Conservation (phyloP, 2,113 vertebrate species). For the Gorsachius goisagi region DNA sequence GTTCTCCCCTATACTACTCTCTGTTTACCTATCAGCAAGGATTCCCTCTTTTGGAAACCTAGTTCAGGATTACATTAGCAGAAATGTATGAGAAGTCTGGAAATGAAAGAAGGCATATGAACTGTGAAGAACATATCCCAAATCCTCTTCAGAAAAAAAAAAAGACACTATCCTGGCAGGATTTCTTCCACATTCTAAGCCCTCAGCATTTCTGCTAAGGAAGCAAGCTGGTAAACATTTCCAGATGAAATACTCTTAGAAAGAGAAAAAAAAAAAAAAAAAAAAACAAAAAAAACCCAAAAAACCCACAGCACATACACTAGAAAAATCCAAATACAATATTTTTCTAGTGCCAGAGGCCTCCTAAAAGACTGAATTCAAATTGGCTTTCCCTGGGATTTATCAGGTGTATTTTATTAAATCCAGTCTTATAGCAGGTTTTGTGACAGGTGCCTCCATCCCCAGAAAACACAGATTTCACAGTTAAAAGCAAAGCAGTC, state of each 20-base stretch:
- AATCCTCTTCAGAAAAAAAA: neutral
- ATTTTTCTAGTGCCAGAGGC: neutral
- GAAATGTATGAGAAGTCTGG: constrained; percentile 16
- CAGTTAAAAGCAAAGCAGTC: neutral
- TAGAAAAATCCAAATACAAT: neutral
- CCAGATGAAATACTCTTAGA: neutral
- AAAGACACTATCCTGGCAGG: neutral
- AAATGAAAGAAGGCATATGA: constrained; percentile 29
- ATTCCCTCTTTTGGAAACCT: neutral
- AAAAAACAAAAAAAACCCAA: too few species aligned
- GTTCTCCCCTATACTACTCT: neutral
- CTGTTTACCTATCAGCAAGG: neutral
- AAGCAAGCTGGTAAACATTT: constrained; percentile 20
- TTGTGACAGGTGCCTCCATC: neutral
- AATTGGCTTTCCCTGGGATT: neutral
- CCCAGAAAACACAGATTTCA: neutral
- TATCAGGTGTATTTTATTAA: neutral
- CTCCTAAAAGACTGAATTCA: neutral
- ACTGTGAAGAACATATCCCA: constrained; percentile 32
- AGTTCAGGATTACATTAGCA: constrained; percentile 16
- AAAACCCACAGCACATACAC: neutral
- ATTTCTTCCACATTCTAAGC: neutral
- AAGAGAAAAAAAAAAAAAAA: neutral
- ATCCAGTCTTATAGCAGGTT: neutral
- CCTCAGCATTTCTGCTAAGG: neutral